phyloP scores from a whole-genome alignment of 2,797 vertebrate genomes.

The Arrhamphus sclerolepis region DNA sequence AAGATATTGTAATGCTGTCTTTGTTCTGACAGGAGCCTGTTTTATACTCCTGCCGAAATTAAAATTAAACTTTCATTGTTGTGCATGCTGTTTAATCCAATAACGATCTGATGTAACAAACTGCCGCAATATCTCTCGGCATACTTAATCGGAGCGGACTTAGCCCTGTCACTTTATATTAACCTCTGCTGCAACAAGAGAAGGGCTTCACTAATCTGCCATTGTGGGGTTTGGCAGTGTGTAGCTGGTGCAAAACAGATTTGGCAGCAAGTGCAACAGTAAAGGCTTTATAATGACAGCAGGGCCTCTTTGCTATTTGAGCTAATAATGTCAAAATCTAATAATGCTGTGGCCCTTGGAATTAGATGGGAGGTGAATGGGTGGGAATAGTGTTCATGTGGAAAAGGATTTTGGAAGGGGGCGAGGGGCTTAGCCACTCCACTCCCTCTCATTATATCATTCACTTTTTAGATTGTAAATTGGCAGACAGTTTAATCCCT shows the following conservation, averaged over 20 bases:
- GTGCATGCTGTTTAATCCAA: conserved; percentile 94
- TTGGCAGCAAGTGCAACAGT: conserved; percentile 85
- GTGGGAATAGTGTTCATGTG: conserved; percentile 57
- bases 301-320: conserved; percentile 80
- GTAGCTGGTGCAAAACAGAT: conserved; percentile 86
- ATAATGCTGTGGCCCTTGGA: conserved; percentile 73
- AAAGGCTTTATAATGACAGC: conserved; percentile 83
- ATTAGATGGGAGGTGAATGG: conserved; percentile 70
- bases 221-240: conserved; percentile 94
- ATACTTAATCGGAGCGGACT: conserved; percentile 98
- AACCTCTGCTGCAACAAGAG: conserved; percentile 98
- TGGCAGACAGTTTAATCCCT: conserved; percentile 74
- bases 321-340: conserved; percentile 82
- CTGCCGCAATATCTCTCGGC: conserved; percentile 93
- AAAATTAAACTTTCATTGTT: conserved; percentile 96
- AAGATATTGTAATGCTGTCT: conserved; percentile 71
- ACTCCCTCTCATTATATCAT: conserved; percentile 50
- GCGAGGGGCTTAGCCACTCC: conserved; percentile 27
- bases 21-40: conserved; percentile 77
- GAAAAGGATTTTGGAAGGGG: conserved; percentile 39
- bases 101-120: conserved; percentile 96
- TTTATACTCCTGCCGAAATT: conserved; percentile 80
- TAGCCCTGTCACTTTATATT: conserved; percentile 99
- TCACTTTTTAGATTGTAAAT: conserved; percentile 64
- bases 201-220: conserved; percentile 93